These are phyloP conservation scores for Sarcophaga rosellei DNA, from an alignment of 2,888 invertebrate genomes.

Conservation along the genomic window DNA sequence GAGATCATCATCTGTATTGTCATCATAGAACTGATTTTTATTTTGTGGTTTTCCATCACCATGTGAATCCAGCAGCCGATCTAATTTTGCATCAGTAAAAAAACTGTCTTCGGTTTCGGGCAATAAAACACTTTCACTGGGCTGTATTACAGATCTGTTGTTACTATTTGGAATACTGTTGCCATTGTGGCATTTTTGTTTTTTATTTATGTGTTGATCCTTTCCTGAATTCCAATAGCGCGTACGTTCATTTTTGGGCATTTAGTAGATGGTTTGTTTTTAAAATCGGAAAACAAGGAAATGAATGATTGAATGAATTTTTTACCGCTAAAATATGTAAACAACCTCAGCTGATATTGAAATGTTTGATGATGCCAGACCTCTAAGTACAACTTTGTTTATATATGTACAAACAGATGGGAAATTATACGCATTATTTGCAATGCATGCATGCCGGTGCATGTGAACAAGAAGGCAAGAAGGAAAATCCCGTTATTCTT, in stretches of 20 bases:
- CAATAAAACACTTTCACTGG: constrained; percentile 72
- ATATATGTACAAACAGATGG: too few species aligned
- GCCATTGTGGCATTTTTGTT: constrained; percentile 31
- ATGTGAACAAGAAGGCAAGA: too few species aligned
- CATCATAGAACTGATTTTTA: constrained; percentile 42
- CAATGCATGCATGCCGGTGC: too few species aligned
- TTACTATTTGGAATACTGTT: neutral
- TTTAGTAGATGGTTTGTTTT: neutral
- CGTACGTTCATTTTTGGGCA: constrained; percentile 49
- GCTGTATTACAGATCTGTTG: constrained; percentile 19
- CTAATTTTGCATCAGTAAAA: constrained; percentile 74
- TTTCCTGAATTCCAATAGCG: constrained; percentile 9
- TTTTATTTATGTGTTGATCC: constrained; percentile 43
- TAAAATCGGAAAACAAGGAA: neutral
- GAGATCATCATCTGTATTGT: constrained; percentile 72
- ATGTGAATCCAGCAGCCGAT: constrained; percentile 47
- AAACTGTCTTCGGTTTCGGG: constrained; percentile 76
- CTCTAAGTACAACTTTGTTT: neutral
- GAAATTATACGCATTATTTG: too few species aligned
- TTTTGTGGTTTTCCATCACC: neutral
- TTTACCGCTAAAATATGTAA: constrained; percentile 31
- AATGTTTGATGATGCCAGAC: neutral
- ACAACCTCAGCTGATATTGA: constrained; percentile 1
- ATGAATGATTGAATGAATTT: neutral
- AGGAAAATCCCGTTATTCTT: too few species aligned